Conservation (phyloP, 1,140 invertebrate genomes). For the Calliopsis andreniformis region DNA sequence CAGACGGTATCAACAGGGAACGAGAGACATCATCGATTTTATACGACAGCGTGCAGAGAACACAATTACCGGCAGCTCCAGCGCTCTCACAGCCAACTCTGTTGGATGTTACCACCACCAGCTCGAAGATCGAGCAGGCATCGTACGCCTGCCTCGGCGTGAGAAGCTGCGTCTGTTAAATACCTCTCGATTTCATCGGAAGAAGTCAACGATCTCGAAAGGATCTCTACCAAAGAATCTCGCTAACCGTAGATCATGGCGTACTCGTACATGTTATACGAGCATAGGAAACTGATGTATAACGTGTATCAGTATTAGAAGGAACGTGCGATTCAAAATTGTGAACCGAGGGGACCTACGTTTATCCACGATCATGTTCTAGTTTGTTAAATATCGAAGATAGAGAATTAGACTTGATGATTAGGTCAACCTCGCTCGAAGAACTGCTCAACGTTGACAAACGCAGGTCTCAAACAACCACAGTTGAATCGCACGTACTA, state of each 20-base stretch:
- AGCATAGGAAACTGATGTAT: conserved; percentile 33
- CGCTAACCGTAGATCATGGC: conserved; percentile 14
- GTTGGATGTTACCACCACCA: conserved; percentile 65
- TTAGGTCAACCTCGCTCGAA: not conserved
- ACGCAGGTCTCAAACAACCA: too few relatives aligned
- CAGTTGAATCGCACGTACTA: not conserved
- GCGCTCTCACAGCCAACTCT: conserved; percentile 64
- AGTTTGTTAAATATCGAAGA: not conserved
- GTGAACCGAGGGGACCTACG: not conserved
- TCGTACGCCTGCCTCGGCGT: conserved; percentile 76
- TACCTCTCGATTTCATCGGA: not conserved
- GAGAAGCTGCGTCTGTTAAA: conserved; percentile 77
- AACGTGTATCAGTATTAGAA: conserved; percentile 6
- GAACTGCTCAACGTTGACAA: not conserved
- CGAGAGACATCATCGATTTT: conserved; percentile 54
- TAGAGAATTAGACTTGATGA: not conserved
- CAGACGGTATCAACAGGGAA: conserved; percentile 63
- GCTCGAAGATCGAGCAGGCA: conserved; percentile 75
- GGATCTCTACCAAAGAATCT: conserved; percentile 1
- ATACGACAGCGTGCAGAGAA: conserved; percentile 66
- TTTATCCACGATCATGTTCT: not conserved
- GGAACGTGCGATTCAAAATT: conserved; percentile 16
- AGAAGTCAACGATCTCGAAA: conserved; percentile 9
- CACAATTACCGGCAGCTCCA: conserved; percentile 64
- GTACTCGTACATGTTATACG: conserved; percentile 21